A percentile compares a stretch with the other conserved stretches of the same genome.
These are phyloP conservation scores for Sus scrofa DNA, from an alignment of 2,113 vertebrate species.

Conservation along the genomic window T2T-Sscrofa CM000819.6:11220501-11221000, in stretches of 20 bases:
- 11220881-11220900: constrained; percentile 23
- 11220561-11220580: rapidly evolving
- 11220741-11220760: neutral
- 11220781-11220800: neutral
- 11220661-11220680: neutral
- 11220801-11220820: neutral
- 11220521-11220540: neutral
- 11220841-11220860: neutral
- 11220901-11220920: neutral
- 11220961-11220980: neutral
- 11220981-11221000: neutral
- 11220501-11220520: rapidly evolving
- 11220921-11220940: neutral
- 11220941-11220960: neutral
- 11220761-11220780: neutral
- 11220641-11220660: too few relatives aligned
- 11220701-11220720: neutral
- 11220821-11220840: neutral
- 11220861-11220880: neutral
- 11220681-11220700: neutral
- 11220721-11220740: neutral
- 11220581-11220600: neutral
- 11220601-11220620: neutral
- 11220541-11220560: neutral
- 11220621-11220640: rapidly evolving